Base-by-base conservation (phyloP, 2,888 invertebrate species). In the Brachyptera risi region DNA sequence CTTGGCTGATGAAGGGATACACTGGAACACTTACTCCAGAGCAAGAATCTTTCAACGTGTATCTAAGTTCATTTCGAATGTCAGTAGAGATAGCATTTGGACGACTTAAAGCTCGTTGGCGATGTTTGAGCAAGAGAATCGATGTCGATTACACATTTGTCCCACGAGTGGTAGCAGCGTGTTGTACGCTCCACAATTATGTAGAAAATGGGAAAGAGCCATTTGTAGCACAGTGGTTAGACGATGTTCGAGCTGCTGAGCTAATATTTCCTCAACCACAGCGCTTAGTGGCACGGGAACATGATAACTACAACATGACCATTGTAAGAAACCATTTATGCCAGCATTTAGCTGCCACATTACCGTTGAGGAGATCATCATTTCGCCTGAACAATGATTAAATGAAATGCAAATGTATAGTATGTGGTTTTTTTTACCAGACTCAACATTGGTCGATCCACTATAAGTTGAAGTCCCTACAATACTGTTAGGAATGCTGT, bases 71-170 rank as follows among this genome's bases (percentile, higher is more conserved):
- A 21, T 66, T 58, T 31, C 47, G 67, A 24, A 63, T 68, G 5
- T 61, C 54, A 17, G 68, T 69, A 0, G 69, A 71, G 67, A 65
- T 68, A 21, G 67, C 69, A 15, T 71, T 71, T 63, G 69, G 68
- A 23, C 64, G 68, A 51, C 59, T 70, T n/a, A 71, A 70, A 63
- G 68, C 64, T 4, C 58, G 70, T 42, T 70, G 68, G 68, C 63
- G 68, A 19, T 64, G 61, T 17, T 56, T 69, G 13, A 42, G 64
- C 35, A 69, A 71, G 61, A 61, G 61, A 44, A 59, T 66, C 1
- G 68, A 69, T 57, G 31, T 67, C 0, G 19, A 66, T 44, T 61
- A 68, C 51, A 65, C 42, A 38, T 68, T 67, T 66, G 64, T 67
- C 23, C 67, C 68, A 4, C 31, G 65, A 17, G 38, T 70, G n/a